phyloP scores from a whole-genome alignment of 2,113 vertebrate species.

The Synodontis membranacea region DNA sequence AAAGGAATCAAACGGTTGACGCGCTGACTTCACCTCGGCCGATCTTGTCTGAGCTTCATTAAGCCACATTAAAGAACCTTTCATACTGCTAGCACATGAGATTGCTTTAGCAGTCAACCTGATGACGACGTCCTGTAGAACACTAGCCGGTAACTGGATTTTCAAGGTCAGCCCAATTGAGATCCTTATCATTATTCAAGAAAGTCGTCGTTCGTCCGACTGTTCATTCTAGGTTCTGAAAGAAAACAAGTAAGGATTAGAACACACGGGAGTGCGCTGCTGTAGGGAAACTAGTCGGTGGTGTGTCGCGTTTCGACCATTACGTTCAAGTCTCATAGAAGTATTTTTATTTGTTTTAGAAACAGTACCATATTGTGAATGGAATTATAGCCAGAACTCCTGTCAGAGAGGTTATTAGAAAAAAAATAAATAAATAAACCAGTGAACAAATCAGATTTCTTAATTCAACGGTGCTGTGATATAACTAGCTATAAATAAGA shows the following conservation, averaged over 20 bases:
- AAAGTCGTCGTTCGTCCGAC: slow-evolving; percentile 41
- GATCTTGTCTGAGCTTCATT: slow-evolving; percentile 74
- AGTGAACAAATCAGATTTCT: not conserved
- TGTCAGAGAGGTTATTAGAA: not conserved
- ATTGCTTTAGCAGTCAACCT: slow-evolving; percentile 68
- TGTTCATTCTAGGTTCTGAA: not conserved
- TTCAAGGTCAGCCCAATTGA: slow-evolving; percentile 33
- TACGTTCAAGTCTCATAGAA: not conserved
- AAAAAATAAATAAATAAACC: not conserved
- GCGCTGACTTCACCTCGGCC: slow-evolving; percentile 74
- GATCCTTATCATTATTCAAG: slow-evolving; percentile 42
- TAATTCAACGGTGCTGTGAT: not conserved
- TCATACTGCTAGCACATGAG: slow-evolving; percentile 71
- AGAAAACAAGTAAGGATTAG: not conserved
- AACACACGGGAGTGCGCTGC: not conserved
- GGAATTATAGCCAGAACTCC: not conserved
- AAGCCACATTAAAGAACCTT: slow-evolving; percentile 77
- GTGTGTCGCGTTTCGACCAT: not conserved
- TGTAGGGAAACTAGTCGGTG: not conserved
- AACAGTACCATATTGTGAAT: not conserved
- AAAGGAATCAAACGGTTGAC: slow-evolving; percentile 69
- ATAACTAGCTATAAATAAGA: slow-evolving; percentile 14
- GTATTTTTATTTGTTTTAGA: not conserved
- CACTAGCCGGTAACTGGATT: slow-evolving; percentile 55
- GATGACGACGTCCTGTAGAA: slow-evolving; percentile 62